Evolutionary conservation across 2,113 vertebrate species (phyloP).

Genomic region (Cisticola juncidis): DNA sequence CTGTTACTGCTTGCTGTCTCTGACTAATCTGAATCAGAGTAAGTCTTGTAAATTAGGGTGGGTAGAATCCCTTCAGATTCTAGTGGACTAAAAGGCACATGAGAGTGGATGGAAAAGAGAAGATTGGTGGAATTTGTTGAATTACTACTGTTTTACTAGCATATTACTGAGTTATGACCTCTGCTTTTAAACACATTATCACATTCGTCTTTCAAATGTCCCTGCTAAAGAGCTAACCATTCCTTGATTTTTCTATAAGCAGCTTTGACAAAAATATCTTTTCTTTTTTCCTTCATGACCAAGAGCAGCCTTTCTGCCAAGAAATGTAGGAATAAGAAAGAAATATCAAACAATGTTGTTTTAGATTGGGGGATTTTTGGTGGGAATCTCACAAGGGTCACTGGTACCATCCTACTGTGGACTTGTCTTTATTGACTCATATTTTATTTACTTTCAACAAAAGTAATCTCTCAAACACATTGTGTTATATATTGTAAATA

Average conservation of each 20-base stretch:
- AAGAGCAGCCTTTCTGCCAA: background rate
- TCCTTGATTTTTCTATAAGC: background rate
- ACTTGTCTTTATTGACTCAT: conserved; percentile 22
- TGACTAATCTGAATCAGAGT: background rate
- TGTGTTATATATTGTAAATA: conserved; percentile 15
- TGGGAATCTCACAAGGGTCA: background rate
- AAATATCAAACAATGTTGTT: background rate
- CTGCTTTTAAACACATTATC: background rate
- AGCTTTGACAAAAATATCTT: background rate
- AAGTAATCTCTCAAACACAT: background rate
- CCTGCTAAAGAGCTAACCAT: background rate
- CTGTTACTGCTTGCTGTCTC: background rate
- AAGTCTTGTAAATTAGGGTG: background rate
- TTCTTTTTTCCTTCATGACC: background rate
- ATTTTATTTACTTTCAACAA: conserved; percentile 8
- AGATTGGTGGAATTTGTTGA: background rate
- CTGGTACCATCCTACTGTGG: background rate
- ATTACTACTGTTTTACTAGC: background rate
- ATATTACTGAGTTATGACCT: background rate
- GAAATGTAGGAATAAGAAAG: background rate
- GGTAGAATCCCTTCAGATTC: background rate
- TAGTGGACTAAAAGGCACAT: accelerated
- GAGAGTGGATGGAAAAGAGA: background rate
- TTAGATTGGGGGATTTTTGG: background rate
- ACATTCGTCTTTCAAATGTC: background rate